Conservation (phyloP, 2,888 invertebrate genomes). For the Rhopalosiphum nymphaeae region DNA sequence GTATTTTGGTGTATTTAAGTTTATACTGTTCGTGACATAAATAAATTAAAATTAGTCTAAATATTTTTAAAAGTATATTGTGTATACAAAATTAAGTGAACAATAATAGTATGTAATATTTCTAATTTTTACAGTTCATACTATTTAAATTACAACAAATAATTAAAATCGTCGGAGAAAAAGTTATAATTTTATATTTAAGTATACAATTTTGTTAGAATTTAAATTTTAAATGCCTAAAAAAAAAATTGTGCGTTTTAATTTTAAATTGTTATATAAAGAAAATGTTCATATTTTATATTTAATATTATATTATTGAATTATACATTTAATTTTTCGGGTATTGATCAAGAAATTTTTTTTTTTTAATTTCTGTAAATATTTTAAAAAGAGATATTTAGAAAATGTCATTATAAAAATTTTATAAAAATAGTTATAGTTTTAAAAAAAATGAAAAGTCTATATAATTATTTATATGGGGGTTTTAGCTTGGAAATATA, state of each 20-base stretch:
- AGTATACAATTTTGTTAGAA: background rate
- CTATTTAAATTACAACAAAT: background rate
- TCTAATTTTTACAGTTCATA: background rate
- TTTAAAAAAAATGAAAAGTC: background rate
- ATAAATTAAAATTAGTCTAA: background rate
- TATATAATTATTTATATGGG: no score
- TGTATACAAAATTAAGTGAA: background rate
- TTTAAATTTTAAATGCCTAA: no score
- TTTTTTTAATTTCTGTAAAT: background rate
- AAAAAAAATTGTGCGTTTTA: background rate
- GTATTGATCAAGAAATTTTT: background rate
- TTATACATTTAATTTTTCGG: no score
- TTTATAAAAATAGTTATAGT: background rate
- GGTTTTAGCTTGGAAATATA: no score
- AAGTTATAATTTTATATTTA: background rate
- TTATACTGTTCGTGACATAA: no score
- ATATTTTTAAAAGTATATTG: background rate
- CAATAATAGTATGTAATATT: background rate
- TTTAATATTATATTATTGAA: no score
- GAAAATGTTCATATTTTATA: no score
- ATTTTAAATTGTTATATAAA: background rate
- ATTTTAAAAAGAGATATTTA: background rate
- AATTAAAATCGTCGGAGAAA: background rate
- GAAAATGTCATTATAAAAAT: background rate
- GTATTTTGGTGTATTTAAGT: no score